Evolutionary conservation across 1,140 invertebrate genomes (phyloP).

Genomic region (Drosophila paulistorum): DNA sequence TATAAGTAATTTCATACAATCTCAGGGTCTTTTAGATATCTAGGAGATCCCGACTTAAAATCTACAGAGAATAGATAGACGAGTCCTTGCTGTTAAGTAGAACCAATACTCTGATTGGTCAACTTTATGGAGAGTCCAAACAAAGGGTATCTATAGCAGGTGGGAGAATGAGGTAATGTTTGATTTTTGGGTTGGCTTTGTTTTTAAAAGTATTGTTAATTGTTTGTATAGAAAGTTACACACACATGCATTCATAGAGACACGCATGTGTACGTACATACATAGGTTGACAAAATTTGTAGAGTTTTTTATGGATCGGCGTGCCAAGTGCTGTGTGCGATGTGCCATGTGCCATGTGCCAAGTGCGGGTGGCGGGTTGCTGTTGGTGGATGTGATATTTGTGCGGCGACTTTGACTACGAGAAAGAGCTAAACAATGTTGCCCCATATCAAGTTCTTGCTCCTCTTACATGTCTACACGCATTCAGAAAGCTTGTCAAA

Average conservation of each 20-base stretch:
- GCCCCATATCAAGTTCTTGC: slow-evolving; percentile 14
- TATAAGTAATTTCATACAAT: too few species aligned
- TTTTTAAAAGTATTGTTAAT: neutral
- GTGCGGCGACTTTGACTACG: slow-evolving; percentile 2
- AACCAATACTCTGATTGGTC: too few species aligned
- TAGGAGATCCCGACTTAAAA: too few species aligned
- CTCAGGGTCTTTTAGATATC: too few species aligned
- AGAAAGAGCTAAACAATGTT: slow-evolving; percentile 10
- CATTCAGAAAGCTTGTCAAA: neutral
- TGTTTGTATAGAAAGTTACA: neutral
- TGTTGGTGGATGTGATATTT: neutral
- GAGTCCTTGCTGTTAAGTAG: too few species aligned
- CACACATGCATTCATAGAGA: neutral
- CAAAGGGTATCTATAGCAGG: too few species aligned
- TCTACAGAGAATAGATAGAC: too few species aligned
- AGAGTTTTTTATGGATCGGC: too few species aligned
- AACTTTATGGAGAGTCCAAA: too few species aligned
- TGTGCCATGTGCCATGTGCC: too few species aligned
- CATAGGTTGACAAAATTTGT: too few species aligned
- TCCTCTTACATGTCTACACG: neutral
- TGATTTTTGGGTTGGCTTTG: neutral
- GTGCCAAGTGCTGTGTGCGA: neutral
- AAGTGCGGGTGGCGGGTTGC: neutral
- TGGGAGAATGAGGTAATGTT: neutral
- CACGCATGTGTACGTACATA: neutral